Percentiles rank a stretch among this genome's conserved stretches.
Conservation (phyloP, 1,140 invertebrate species). For the Drosophila kohkoa region DNA sequence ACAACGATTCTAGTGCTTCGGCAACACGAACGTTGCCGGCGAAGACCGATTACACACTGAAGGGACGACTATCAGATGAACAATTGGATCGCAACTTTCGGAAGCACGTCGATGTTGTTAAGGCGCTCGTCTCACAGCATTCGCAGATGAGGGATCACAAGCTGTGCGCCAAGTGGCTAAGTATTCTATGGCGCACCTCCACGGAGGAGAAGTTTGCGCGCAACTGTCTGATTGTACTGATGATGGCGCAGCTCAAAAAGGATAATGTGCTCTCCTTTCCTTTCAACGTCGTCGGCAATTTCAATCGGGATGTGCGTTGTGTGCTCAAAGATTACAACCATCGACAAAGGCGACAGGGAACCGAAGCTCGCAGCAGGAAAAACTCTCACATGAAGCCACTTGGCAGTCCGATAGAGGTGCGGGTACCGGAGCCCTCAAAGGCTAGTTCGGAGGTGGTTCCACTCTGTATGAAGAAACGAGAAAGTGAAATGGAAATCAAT, state of each 20-base stretch:
- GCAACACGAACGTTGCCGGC: neutral
- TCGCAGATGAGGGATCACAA: neutral
- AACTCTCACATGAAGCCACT: too few species aligned
- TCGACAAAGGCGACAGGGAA: neutral
- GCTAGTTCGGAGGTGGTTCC: neutral
- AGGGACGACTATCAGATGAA: neutral
- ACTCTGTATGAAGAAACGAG: neutral
- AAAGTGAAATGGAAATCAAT: neutral
- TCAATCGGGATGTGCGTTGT: neutral
- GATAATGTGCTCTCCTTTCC: constrained; percentile 7
- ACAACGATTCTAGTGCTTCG: neutral
- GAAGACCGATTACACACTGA: neutral
- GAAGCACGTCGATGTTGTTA: constrained; percentile 3
- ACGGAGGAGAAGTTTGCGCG: constrained; percentile 31
- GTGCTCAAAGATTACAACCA: constrained; percentile 1
- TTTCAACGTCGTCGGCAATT: constrained; percentile 23
- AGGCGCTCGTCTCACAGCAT: neutral
- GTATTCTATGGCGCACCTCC: constrained; percentile 8
- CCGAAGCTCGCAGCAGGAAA: too few species aligned
- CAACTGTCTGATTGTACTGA: constrained; percentile 25
- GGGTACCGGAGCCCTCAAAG: constrained; percentile 17
- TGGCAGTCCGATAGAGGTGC: neutral
- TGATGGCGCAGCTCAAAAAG: constrained; percentile 24
- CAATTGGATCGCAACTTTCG: neutral
- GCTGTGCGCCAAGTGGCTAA: constrained; percentile 37